A percentile compares a stretch with the other conserved stretches of the same genome.
Evolutionary conservation across 2,888 invertebrate species (phyloP).

Genomic region (Philopedon plagiatum): DNA sequence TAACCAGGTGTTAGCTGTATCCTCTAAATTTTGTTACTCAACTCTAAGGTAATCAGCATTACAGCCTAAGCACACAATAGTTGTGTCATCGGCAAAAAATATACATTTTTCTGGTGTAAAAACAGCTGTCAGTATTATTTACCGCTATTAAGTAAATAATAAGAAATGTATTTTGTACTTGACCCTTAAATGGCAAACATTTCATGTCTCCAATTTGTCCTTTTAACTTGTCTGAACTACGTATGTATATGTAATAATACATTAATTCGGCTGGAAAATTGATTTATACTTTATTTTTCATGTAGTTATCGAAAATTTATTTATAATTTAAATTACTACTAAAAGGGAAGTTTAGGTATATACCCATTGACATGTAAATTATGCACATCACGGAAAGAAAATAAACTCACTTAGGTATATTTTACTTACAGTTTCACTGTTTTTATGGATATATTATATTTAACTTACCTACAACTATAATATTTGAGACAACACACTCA

Average conservation of each 20-base stretch:
- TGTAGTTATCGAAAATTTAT: not conserved
- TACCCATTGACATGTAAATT: not conserved
- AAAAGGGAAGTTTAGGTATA: not conserved
- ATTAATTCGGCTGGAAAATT: not conserved
- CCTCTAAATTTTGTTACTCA: no score
- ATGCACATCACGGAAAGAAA: not conserved
- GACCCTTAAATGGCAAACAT: constrained; percentile 1
- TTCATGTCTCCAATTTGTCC: not conserved
- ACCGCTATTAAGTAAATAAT: not conserved
- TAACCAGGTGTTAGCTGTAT: no score
- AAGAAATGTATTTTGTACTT: constrained; percentile 5
- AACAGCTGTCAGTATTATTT: not conserved
- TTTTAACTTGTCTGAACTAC: not conserved
- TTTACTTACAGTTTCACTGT: no score
- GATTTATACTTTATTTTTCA: not conserved
- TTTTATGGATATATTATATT: no score
- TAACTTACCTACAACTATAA: no score
- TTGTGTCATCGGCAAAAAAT: not conserved
- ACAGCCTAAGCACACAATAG: no score
- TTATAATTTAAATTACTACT: not conserved
- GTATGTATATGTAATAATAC: not conserved
- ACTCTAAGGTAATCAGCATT: no score
- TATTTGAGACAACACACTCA: no score
- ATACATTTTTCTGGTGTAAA: not conserved
- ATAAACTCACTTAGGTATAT: no score